Conservation (phyloP, 1,140 invertebrate species). For the Aricia agestis region DNA sequence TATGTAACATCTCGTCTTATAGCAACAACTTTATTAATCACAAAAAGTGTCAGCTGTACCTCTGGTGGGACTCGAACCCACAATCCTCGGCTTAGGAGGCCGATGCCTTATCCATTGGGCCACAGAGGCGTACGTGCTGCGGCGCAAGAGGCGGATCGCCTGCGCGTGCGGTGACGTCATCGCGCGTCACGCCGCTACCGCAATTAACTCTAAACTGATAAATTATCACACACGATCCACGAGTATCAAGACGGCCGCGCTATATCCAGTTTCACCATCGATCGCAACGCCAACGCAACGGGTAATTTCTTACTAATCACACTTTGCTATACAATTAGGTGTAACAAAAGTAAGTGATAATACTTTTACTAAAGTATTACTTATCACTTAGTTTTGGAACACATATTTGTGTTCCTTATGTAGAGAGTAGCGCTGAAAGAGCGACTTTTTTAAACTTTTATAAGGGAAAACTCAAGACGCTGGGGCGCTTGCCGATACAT, state of each 20-base stretch:
- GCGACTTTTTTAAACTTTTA: too few relatives aligned
- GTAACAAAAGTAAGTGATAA: too few relatives aligned
- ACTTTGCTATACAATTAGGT: too few relatives aligned
- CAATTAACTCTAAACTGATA: conserved; percentile 36
- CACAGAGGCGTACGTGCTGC: conserved; percentile 77
- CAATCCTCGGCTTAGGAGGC: conserved; percentile 85
- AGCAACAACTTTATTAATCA: neutral
- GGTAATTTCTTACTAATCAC: too few relatives aligned
- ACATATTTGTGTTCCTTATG: too few relatives aligned
- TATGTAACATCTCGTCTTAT: too few relatives aligned
- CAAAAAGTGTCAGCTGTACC: conserved; percentile 70
- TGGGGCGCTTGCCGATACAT: too few relatives aligned
- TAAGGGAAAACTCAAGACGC: too few relatives aligned
- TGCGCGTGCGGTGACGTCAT: conserved; percentile 50
- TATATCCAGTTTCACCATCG: neutral
- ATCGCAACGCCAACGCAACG: neutral
- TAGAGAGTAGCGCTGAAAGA: too few relatives aligned
- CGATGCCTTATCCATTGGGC: conserved; percentile 87
- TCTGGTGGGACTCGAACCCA: conserved; percentile 86
- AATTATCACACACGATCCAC: conserved; percentile 17
- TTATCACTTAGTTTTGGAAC: too few relatives aligned
- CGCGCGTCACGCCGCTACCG: conserved; percentile 37
- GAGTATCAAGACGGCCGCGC: neutral
- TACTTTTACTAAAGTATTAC: too few relatives aligned
- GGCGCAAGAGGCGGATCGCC: conserved; percentile 38